Conservation (phyloP, 35 echinoderm and acorn worm genomes). For the Patiria miniata region DNA sequence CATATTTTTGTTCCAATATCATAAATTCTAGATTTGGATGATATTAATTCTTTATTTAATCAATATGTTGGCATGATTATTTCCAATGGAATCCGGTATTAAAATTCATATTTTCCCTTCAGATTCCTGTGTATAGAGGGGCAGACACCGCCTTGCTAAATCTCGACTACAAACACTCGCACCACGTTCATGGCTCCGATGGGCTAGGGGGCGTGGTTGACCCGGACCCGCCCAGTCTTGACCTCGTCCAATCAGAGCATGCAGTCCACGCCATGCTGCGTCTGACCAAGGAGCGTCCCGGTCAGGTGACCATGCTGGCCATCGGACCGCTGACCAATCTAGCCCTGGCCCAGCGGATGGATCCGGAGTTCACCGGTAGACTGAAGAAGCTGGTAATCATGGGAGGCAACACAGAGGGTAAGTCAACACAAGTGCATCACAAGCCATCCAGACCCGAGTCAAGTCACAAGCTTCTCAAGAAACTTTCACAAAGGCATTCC, state of each 20-base stretch:
- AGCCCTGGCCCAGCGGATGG: conserved; percentile 79
- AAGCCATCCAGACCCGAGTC: too few species aligned
- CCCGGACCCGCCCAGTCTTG: conserved; percentile 18
- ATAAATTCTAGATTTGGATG: too few species aligned
- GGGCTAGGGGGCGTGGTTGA: conserved; percentile 72
- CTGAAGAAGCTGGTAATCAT: conserved; percentile 85
- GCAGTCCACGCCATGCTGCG: conserved; percentile 77
- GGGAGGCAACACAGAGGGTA: conserved; percentile 92
- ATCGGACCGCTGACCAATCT: conserved; percentile 97
- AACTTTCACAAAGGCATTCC: not conserved
- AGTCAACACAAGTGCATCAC: not conserved
- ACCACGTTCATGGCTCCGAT: conserved; percentile 67
- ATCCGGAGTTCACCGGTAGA: conserved; percentile 75
- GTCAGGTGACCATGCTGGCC: conserved; percentile 85
- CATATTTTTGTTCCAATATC: too few species aligned
- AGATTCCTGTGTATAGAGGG: conserved; percentile 88
- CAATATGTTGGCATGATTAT: too few species aligned
- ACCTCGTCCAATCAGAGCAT: conserved; percentile 72
- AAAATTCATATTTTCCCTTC: not conserved
- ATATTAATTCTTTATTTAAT: too few species aligned
- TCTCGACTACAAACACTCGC: conserved; percentile 1
- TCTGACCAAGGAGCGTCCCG: conserved; percentile 76
- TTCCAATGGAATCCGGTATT: too few species aligned
- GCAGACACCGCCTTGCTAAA: conserved; percentile 26
- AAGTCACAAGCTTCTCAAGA: too few species aligned